Percentiles rank a stretch among this genome's conserved stretches.
phyloP scores from a whole-genome alignment of 1,140 invertebrate genomes.

The Papilio polytes region DNA sequence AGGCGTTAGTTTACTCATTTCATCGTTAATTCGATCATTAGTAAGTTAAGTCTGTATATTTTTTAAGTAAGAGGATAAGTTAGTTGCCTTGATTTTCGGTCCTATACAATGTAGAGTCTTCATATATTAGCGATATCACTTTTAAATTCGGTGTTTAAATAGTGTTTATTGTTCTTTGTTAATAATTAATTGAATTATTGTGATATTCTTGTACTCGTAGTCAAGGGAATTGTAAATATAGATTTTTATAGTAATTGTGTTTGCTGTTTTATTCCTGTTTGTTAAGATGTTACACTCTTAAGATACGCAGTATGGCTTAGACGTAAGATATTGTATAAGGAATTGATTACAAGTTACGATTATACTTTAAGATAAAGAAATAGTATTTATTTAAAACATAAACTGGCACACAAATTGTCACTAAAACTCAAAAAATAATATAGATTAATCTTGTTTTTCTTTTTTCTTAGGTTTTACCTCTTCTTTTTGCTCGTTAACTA shows the following conservation, averaged over 20 bases:
- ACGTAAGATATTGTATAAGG: neutral
- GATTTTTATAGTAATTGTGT: neutral
- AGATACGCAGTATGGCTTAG: neutral
- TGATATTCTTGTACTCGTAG: conserved; percentile 7
- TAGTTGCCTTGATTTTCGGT: neutral
- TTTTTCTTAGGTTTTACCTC: conserved; percentile 54
- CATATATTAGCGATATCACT: neutral
- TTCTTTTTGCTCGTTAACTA: conserved; percentile 40
- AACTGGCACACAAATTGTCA: neutral
- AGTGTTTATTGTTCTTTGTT: neutral
- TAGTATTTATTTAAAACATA: neutral
- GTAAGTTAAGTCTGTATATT: too few relatives aligned
- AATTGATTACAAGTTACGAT: neutral
- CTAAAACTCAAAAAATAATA: neutral
- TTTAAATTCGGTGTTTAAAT: neutral
- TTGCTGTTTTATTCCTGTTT: neutral
- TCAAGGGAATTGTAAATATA: conserved; percentile 10
- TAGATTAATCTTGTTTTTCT: conserved; percentile 56
- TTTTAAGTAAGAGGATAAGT: too few relatives aligned
- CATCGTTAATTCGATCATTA: too few relatives aligned
- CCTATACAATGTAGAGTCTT: neutral
- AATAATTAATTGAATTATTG: neutral
- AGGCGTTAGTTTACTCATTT: too few relatives aligned
- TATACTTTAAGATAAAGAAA: neutral
- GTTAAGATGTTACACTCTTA: neutral